Evolutionary conservation across 92 coral and sea anemone species (phyloP), one percentile per base, ranked within the genome.

Genomic region (Zoanthus solanderi): DNA sequence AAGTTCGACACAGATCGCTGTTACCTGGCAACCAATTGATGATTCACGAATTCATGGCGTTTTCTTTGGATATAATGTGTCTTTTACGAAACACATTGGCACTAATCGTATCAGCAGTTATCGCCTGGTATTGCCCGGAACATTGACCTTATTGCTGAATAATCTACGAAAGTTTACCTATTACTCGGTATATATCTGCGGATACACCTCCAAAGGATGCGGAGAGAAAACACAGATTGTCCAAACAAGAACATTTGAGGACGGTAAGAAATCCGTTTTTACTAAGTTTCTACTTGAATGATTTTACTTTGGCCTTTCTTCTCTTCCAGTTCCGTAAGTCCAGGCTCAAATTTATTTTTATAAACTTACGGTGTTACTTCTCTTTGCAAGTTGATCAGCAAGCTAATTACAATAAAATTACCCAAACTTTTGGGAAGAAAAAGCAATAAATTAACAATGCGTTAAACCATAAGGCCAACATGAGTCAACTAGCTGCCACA

Each of bases 171-270:
- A 86, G 81, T 84, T 83, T 56, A 83, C 80, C 4, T 16, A 30
- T 34, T 94, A 92, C 78, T 60, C 86, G 29, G 31, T 94, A 9
- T 48, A 31, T 66, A 86, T 92, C 7, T 84, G 92, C 75, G 98
- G 91, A 28, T 90, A 44, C 73, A 94, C 98, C 0, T 88, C 95
- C 10, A 92, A 90, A 72, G 98, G 98, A 16, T 87, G 84, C 71
- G 98, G 98, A 60, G 91, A 89, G 45, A 60, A 83, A 47, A 88
- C 93, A 14, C 30, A 10, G 3, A 13, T 29, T 11, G 48, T 90
- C 63, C 74, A 56, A 14, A 78, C 78, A 28, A 31, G 58, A 50
- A 94, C 98, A 11, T 53, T 23, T 14, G 87, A 84, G 10, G 98
- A 94, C 71, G 95, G 98, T 94, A 86, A 63, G 90, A 86, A 45